A percentile compares a stretch with the other conserved stretches of the same genome.
Conservation (phyloP, 2,888 invertebrate genomes). For the Hanleya hanleyi region DNA sequence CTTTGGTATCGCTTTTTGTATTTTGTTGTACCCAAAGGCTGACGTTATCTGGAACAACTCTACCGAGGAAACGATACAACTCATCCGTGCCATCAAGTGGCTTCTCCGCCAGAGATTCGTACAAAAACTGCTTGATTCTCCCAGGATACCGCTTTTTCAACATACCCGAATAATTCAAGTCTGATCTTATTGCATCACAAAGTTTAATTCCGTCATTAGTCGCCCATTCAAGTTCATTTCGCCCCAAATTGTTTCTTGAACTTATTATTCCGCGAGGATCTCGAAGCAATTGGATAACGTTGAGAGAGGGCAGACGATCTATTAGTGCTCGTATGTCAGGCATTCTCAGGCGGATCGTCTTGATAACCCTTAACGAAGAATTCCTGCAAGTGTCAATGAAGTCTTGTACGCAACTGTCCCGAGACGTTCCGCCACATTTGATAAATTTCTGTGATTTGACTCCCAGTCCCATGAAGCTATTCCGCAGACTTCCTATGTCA, state of each 20-base stretch:
- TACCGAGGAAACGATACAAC: not conserved
- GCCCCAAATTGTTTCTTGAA: not conserved
- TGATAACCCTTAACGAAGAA: not conserved
- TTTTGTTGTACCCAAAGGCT: not conserved
- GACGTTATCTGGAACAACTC: not conserved
- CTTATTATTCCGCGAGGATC: slow-evolving; percentile 5
- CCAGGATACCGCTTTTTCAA: not conserved
- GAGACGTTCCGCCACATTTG: not conserved
- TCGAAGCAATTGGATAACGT: not conserved
- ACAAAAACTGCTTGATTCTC: not conserved
- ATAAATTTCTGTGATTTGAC: not conserved
- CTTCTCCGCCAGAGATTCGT: not conserved
- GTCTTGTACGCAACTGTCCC: not conserved
- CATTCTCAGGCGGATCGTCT: not conserved
- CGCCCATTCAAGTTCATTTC: not conserved
- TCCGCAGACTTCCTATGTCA: no score
- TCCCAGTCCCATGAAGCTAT: not conserved
- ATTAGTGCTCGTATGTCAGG: not conserved
- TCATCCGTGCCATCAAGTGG: not conserved
- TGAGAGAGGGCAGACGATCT: not conserved
- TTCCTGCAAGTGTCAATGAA: not conserved
- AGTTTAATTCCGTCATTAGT: not conserved
- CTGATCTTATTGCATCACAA: not conserved
- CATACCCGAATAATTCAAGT: not conserved
- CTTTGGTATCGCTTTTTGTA: no score